Base-by-base conservation (phyloP, 2,888 invertebrate genomes). In the Synanthedon formicaeformis region DNA sequence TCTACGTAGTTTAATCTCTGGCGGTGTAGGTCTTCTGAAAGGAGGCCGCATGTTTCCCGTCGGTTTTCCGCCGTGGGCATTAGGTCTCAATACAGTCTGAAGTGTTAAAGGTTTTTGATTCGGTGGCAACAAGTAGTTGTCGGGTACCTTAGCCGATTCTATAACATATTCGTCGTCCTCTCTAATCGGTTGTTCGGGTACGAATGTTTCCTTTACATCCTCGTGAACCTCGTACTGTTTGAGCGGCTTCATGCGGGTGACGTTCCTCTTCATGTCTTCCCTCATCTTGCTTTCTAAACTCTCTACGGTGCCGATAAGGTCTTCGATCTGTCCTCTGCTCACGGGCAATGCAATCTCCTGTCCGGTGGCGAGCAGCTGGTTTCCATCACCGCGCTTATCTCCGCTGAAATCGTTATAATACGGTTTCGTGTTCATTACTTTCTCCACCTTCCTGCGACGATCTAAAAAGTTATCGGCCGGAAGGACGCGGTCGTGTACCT, bases 401-500 rank as follows among this genome's bases (percentile, higher is more conserved):
- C 78, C 84, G 83, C 85, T 86, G 86, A 86, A 86, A 85, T 81
- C 73, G 81, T 84, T 75, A 84, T 84, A 83, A 81, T 77, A 76
- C 62, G 70, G 67, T 76, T 85, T 82, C 78, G 77, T 78, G 71
- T 86, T 81, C 76, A 81, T 83, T 69, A 82, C 80, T 77, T 85
- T 85, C 61, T 81, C 75, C 51, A 79, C 56, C 64, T 83, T 84
- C 67, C 67, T 78, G 64, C 78, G 78, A 45, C 76, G 75, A 70
- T 82, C 79, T 73, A 83, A 65, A 67, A 88, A 88, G 78, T 89
- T 88, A 74, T 79, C 83, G 75, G 90, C 90, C 57, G 91, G 91
- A 69, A 88, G 88, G 69, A 91, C 81, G 67, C 91, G 88, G 57
- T 88, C 90, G 67, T 90, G 90, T 73, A 92, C 91, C 75, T 90